These are phyloP conservation scores for Erethizon dorsatum DNA, from an alignment of 2,797 vertebrate species.

Conservation along the genomic window DNA sequence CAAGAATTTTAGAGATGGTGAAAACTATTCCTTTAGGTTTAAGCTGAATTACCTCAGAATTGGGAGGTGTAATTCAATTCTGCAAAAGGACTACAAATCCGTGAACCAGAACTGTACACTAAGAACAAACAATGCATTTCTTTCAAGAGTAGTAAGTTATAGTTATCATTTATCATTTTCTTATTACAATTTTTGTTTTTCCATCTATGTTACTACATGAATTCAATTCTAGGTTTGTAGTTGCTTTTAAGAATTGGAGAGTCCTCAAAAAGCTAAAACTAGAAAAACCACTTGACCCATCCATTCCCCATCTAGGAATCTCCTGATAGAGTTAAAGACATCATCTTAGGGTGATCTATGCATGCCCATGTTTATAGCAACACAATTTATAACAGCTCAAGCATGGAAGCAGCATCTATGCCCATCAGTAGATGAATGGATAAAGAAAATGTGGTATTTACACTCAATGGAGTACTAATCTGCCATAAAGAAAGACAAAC, in stretches of 20 bases:
- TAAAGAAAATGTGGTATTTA: neutral
- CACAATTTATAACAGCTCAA: neutral
- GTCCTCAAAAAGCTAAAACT: neutral
- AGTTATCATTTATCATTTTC: neutral
- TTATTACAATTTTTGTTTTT: neutral
- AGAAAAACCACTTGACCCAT: neutral
- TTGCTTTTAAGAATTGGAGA: neutral
- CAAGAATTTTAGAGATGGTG: neutral
- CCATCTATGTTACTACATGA: fast-evolving
- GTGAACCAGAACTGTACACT: fast-evolving
- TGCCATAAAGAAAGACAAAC: neutral
- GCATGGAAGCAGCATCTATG: neutral
- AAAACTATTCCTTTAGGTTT: neutral
- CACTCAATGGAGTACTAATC: neutral
- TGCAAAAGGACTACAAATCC: fast-evolving
- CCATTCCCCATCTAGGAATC: neutral
- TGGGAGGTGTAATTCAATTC: neutral
- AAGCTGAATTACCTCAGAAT: neutral
- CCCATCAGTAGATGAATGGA: neutral
- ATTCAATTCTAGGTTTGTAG: neutral
- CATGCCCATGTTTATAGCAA: neutral
- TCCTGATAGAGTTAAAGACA: neutral
- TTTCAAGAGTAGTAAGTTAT: neutral
- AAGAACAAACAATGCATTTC: neutral
- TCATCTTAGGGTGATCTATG: neutral